Conservation (phyloP, 1,140 invertebrate species). For the Leptopilina boulardi region DNA sequence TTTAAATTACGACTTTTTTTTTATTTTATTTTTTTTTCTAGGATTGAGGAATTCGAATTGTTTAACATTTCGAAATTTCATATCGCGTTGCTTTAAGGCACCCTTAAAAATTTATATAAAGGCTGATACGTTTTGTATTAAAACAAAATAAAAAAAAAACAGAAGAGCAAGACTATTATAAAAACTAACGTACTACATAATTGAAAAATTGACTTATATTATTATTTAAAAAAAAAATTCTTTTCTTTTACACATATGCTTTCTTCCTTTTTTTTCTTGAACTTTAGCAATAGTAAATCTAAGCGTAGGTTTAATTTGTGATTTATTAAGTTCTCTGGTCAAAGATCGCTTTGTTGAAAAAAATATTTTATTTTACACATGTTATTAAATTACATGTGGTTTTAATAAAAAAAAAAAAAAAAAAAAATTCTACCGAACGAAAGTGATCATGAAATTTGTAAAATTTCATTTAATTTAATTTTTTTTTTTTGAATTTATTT, state of each 20-base stretch:
- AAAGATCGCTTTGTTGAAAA: constrained; percentile 23
- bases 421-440: constrained; percentile 6
- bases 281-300: not conserved
- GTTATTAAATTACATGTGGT: not conserved
- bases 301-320: constrained; percentile 4
- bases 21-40: no score
- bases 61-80: not conserved
- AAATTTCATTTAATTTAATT: not conserved
- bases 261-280: not conserved
- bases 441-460: not conserved
- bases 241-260: not conserved
- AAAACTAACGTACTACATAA: constrained; percentile 10
- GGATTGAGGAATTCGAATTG: not conserved
- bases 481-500: no score
- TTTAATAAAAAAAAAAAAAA: no score
- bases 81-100: not conserved
- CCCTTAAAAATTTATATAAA: not conserved
- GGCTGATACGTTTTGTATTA: constrained; percentile 30
- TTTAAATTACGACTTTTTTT: constrained; percentile 29
- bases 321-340: constrained; percentile 22
- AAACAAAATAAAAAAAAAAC: not conserved
- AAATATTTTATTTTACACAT: not conserved
- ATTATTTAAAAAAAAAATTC: constrained; percentile 25
- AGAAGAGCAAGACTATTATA: constrained; percentile 27
- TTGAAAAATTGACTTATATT: constrained; percentile 17